Evolutionary conservation across 2,113 vertebrate species (phyloP), one percentile per base, ranked within the genome.

Genomic region (Solea senegalensis): DNA sequence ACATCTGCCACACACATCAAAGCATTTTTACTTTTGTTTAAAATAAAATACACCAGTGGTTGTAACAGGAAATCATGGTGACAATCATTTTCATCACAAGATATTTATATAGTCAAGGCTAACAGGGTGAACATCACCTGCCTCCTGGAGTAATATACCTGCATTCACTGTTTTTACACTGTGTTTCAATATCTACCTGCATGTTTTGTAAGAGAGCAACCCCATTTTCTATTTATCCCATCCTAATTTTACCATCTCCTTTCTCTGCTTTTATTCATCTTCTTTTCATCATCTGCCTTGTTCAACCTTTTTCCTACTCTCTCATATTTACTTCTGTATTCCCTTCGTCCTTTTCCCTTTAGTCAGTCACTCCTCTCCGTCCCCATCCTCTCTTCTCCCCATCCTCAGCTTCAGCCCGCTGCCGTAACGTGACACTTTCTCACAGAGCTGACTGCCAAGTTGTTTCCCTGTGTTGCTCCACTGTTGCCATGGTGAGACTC

Each of bases 401-500:
- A 64, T 78, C 61, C 68, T 87, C 72, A 69, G 69, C 78, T 70
- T 51, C 69, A 77, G 73, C 81, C 61, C 85, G 81, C 74, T 76
- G 74, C 81, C 65, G 90, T 92, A 95, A 95, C 70, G 90, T 74
- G 91, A 94, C 86, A 92, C 91, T 90, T 89, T 90, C 90, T 93
- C 63, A 92, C 91, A 82, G 85, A 86, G 94, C 89, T 90, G 90
- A 89, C 86, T 88, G 92, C 93, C 94, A 95, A 95, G 92, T 95
- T 96, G 96, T 95, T 96, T 95, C 91, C 61, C 92, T 94, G 91
- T 97, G 95, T 96, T 97, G 95, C 94, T 95, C 74, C 93, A 88
- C 86, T 53, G 93, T 97, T 97, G 94, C 96, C 95, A 97, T 95
- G 95, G 96, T 91, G 95, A 96, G 95, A 92, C 91, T 92, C 90